These are phyloP conservation scores for Arenaria interpres DNA, from an alignment of 2,113 vertebrate genomes.

Conservation along the genomic window DNA sequence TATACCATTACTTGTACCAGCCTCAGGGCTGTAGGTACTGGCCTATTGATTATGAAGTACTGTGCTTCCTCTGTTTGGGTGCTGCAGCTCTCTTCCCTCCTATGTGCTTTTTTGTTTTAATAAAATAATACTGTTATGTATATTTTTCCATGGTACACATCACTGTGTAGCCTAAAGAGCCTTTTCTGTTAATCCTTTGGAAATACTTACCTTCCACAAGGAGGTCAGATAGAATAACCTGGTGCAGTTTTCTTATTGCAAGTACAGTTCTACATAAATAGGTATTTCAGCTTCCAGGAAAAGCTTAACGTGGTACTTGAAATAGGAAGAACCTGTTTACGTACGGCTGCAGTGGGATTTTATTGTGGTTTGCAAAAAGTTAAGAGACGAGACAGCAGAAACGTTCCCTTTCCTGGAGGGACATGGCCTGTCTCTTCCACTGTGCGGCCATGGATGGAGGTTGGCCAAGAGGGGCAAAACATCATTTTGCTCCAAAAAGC, in stretches of 20 bases:
- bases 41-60: not conserved
- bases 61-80: not conserved
- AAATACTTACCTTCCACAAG: not conserved
- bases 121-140: not conserved
- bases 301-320: not conserved
- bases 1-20: not conserved
- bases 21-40: not conserved
- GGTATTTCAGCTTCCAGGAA: not conserved
- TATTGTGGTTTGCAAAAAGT: not conserved
- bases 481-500: not conserved
- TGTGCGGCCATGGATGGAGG: not conserved
- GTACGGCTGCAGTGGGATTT: accelerated
- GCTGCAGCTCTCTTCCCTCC: not conserved
- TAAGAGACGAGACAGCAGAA: not conserved
- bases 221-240: not conserved
- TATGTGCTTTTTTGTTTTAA: not conserved
- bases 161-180: not conserved
- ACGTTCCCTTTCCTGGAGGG: not conserved
- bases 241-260: not conserved
- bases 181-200: not conserved
- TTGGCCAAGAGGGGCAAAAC: not conserved
- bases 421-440: not conserved
- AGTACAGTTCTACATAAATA: not conserved
- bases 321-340: not conserved
- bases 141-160: not conserved